Conservation (phyloP, 2,113 vertebrate species). For the Scomber japonicus region DNA sequence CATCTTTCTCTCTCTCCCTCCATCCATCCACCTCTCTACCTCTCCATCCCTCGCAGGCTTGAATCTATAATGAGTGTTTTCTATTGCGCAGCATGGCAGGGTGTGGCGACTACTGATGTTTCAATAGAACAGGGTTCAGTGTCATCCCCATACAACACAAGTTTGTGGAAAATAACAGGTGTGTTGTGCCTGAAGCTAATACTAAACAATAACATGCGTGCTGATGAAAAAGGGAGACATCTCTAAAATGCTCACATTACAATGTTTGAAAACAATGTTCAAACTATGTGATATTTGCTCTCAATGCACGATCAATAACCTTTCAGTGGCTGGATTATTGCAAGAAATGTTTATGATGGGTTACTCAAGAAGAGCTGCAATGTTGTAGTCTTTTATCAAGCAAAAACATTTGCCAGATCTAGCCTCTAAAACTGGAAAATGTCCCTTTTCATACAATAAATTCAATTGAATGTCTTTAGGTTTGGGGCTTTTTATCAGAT, state of each 20-base stretch:
- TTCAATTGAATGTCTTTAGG: too few species aligned
- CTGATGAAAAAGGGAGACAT: neutral
- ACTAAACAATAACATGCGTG: neutral
- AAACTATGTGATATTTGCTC: neutral
- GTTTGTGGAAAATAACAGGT: neutral
- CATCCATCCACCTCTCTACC: neutral
- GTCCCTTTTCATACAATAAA: too few species aligned
- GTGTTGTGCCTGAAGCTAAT: neutral
- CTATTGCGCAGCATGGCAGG: conserved; percentile 64
- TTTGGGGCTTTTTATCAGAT: too few species aligned
- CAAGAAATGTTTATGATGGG: too few species aligned
- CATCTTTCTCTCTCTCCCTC: neutral
- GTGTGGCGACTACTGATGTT: conserved; percentile 67
- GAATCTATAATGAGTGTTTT: conserved; percentile 66
- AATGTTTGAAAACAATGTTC: neutral
- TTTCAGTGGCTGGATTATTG: too few species aligned
- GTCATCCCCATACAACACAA: neutral
- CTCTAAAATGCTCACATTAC: neutral
- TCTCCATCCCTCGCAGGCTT: conserved; percentile 52
- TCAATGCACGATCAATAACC: neutral
- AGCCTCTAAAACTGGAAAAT: too few species aligned
- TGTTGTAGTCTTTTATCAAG: too few species aligned
- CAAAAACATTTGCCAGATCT: too few species aligned
- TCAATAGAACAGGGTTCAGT: conserved; percentile 4
- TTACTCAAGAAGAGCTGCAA: too few species aligned